Evolutionary conservation across 2,888 invertebrate species (phyloP), one percentile per base, ranked within the genome.

Genomic region (Papilio elwesi): DNA sequence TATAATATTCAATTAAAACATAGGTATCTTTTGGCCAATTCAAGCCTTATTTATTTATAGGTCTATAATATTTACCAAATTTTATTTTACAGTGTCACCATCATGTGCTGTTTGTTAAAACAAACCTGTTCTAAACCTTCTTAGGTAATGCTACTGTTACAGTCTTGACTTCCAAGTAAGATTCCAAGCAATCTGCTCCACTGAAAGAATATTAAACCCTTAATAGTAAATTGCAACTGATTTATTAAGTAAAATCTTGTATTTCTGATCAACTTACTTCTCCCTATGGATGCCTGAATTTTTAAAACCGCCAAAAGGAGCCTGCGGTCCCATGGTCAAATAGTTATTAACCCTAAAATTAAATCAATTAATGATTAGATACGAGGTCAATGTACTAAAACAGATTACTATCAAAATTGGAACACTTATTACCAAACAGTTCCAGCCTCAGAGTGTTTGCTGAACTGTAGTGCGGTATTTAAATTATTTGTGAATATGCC

Each of bases 301-400:
- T 83, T 98, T 98, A 86, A 95, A 97, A 49, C 98, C 98, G 57
- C 98, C 98, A 82, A 98, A 98, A 3, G 98, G 97, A 38, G 95
- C 95, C 84, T 97, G 97, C 0, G 95, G 91, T 12, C 91, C 88
- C 12, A 95, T 88, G 26, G 90, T 90, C 79, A 96, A 94, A 78
- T 80, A 81, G n/a, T 78, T 79, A 69, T 81, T 82, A 10, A 81
- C 76, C 82, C 79, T 82, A 73, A 16, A 73, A 75, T 6, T 51
- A 64, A 66, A 59, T 15, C 15, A 52, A 36, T 67, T 65, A 53
- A 47, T 48, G 26, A 47, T 43, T 43, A 43, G 43, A 49, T 15
- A 15, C 43, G 15, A 59, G 43, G 59, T 59, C 59, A 59, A 38
- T 15, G n/a, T 59, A 43, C 43, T 13, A 15, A 8, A 7, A 65